A percentile compares a stretch with the other conserved stretches of the same genome.
phyloP scores from a whole-genome alignment of 1,140 invertebrate genomes.

The Eriosoma lanigerum region DNA sequence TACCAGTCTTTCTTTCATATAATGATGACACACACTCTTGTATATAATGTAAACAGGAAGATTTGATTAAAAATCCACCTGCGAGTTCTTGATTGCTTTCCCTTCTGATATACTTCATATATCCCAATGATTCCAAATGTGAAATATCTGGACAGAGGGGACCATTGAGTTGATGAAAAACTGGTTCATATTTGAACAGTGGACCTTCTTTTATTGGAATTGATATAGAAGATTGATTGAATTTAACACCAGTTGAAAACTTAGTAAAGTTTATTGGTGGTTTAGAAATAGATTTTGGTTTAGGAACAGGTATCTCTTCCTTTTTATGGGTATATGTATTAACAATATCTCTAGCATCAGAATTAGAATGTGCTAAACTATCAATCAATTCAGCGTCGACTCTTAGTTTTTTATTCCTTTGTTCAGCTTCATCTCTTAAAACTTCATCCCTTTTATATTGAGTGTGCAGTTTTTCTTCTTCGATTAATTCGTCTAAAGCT shows the following conservation, averaged over 20 bases:
- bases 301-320: slow-evolving; percentile 56
- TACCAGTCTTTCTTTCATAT: slow-evolving; percentile 37
- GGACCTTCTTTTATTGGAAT: slow-evolving; percentile 76
- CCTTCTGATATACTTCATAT: slow-evolving; percentile 72
- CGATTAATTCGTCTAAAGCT: slow-evolving; percentile 84
- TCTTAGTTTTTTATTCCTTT: slow-evolving; percentile 78
- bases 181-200: slow-evolving; percentile 69
- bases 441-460: slow-evolving; percentile 57
- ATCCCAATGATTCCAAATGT: slow-evolving; percentile 71
- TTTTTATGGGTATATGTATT: slow-evolving; percentile 57
- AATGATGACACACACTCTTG: slow-evolving; percentile 41
- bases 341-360: slow-evolving; percentile 68
- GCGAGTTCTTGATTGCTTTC: slow-evolving; percentile 77
- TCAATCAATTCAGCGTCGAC: slow-evolving; percentile 90
- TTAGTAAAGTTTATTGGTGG: slow-evolving; percentile 63
- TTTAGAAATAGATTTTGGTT: slow-evolving; percentile 57
- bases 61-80: slow-evolving; percentile 89
- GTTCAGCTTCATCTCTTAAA: slow-evolving; percentile 67
- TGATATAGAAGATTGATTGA: slow-evolving; percentile 58
- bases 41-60: slow-evolving; percentile 78
- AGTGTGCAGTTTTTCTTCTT: slow-evolving; percentile 63
- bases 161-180: slow-evolving; percentile 67
- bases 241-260: slow-evolving; percentile 79
- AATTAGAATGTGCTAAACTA: slow-evolving; percentile 86
- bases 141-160: slow-evolving; percentile 69